Evolutionary conservation across 2,113 vertebrate genomes (phyloP), one percentile per base, ranked within the genome.

Genomic region (Apodemus sylvaticus): DNA sequence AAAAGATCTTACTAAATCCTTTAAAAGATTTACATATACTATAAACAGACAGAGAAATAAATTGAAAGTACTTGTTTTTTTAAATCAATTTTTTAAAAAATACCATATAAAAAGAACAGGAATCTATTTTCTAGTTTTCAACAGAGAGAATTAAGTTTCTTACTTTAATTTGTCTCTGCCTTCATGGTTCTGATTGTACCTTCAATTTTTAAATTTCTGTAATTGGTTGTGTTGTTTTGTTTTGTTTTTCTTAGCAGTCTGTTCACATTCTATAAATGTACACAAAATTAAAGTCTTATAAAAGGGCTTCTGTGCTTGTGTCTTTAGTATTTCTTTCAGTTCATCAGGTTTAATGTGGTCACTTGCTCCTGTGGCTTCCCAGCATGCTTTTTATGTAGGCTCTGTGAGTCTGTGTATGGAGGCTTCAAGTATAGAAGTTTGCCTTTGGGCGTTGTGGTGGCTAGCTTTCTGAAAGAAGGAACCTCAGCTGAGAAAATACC

Each of bases 181-280:
- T 1, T 93, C 42, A 64, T 1, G 64, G 36, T 89, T 90, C 22
- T 19, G 24, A 78, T 13, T 89, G 62, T 45, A 83, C 12, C 76
- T 91, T 95, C 48, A 78, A 45, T 94, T 90, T 74, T 71, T 20
- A 82, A 82, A 58, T 60, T 55, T 82, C n/a, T 95, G 83, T 97
- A 92, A 97, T 97, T 96, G 93, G 77, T 95, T 96, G 60, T 66
- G 22, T 45, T 62, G 62, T 51, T 68, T 79, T 48, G 31, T 42
- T 17, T 64, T 71, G 60, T 55, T 76, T 95, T 85, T 95, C 90
- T 58, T 62, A 85, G 81, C 14, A 90, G 29, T 10, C 22, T 86
- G 1, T 45, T 91, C 60, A 85, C 34, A 74, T 86, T 93, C 91
- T 74, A 86, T 73, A 39, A 82, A 94, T 60, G 7, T 39, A 48